These are phyloP conservation scores for Campylomormyrus numenius DNA, from an alignment of 2,113 vertebrate genomes.

Conservation along the genomic window DNA sequence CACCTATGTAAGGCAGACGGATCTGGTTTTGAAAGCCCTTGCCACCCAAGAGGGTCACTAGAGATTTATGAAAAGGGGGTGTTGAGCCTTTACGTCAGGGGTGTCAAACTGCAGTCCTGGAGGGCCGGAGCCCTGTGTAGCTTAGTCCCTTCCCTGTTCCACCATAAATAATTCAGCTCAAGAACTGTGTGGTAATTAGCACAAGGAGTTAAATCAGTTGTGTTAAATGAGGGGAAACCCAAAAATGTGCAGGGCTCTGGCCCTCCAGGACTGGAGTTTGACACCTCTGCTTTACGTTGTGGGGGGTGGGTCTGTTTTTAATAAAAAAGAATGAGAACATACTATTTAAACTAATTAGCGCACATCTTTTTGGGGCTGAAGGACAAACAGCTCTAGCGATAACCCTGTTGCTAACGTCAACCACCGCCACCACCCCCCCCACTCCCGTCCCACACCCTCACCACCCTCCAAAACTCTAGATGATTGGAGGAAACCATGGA, in stretches of 20 bases:
- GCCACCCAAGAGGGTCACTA: not conserved
- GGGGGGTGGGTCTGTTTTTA: not conserved
- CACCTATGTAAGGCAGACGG: conserved; percentile 57
- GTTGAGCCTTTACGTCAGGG: not conserved
- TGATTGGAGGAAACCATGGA: not conserved
- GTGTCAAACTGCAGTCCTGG: too few relatives aligned
- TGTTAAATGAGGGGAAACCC: too few relatives aligned
- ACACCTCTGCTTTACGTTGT: not conserved
- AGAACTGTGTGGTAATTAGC: too few relatives aligned
- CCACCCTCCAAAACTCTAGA: not conserved
- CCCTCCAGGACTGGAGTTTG: too few relatives aligned
- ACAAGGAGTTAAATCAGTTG: too few relatives aligned
- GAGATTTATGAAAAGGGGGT: not conserved
- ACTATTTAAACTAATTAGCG: not conserved
- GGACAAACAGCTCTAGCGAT: not conserved
- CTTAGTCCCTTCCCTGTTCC: too few relatives aligned
- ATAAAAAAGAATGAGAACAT: not conserved
- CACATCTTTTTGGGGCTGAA: not conserved
- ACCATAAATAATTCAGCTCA: too few relatives aligned
- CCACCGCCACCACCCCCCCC: not conserved
- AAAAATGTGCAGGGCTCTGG: too few relatives aligned
- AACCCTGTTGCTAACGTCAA: not conserved
- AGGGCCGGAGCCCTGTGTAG: too few relatives aligned
- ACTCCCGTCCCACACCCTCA: not conserved
- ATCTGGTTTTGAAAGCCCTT: not conserved